Evolutionary conservation across 2,113 vertebrate species (phyloP).

Genomic region (Myocastor coypus): DNA sequence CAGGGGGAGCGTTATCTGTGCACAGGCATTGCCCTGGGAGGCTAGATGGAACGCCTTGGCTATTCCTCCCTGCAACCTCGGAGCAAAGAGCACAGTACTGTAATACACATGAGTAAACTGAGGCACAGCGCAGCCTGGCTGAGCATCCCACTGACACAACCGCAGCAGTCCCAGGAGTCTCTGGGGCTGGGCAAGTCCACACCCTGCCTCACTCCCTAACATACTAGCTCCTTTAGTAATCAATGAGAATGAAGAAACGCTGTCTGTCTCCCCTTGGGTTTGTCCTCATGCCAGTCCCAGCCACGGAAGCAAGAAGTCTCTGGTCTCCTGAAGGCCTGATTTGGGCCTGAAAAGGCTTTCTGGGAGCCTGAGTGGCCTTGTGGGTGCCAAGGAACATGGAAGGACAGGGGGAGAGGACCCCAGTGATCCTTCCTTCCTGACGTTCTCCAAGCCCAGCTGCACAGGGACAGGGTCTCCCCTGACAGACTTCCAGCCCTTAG

Average conservation of each 20-base stretch:
- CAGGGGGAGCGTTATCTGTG: background rate
- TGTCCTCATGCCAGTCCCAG: background rate
- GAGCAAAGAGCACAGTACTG: background rate
- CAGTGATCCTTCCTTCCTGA: background rate
- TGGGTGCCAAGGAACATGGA: background rate
- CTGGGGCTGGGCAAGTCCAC: background rate
- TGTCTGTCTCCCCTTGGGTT: background rate
- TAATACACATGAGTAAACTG: background rate
- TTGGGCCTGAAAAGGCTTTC: background rate
- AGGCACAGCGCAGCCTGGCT: background rate
- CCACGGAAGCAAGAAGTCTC: background rate
- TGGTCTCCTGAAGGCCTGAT: background rate
- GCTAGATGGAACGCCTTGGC: background rate
- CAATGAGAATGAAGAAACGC: background rate
- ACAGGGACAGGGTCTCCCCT: background rate
- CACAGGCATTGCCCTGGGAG: rapidly evolving
- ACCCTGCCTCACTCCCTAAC: background rate
- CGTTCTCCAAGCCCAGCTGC: background rate
- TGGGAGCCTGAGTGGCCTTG: background rate
- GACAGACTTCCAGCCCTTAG: background rate
- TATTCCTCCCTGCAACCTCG: background rate
- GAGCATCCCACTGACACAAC: background rate
- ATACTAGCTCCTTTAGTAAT: background rate
- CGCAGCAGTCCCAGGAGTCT: background rate
- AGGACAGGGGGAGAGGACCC: background rate